A percentile compares a stretch with the other conserved stretches of the same genome.
Evolutionary conservation across 2,113 vertebrate species (phyloP).

Genomic region (Silurus meridionalis): DNA sequence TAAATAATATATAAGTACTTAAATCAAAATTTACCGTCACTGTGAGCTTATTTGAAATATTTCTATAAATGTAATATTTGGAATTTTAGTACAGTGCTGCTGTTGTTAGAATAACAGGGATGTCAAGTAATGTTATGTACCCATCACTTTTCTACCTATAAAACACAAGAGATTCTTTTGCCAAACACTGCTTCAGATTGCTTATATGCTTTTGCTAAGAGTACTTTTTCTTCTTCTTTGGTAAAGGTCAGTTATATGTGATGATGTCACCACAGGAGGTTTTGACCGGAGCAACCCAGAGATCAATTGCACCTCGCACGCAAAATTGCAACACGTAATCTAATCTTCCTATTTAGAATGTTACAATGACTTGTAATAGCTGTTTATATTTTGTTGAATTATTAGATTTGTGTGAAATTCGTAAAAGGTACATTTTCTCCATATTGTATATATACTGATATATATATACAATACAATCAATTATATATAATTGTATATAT

Average conservation of each 20-base stretch:
- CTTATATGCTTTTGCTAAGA: not conserved
- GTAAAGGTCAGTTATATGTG: conserved; percentile 88
- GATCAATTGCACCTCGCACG: conserved; percentile 86
- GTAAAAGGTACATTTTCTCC: not conserved
- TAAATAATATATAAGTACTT: no score
- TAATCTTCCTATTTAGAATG: conserved; percentile 26
- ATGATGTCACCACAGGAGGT: conserved; percentile 98
- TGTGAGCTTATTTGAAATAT: not conserved
- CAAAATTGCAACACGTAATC: conserved; percentile 90
- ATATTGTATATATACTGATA: conserved; percentile 1
- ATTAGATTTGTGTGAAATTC: not conserved
- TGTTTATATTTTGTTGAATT: not conserved
- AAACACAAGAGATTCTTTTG: not conserved
- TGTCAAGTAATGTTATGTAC: not conserved
- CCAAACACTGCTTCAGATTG: no score
- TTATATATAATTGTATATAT: not conserved
- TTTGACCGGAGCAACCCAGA: conserved; percentile 82
- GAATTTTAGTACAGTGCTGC: not conserved
- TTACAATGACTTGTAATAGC: not conserved
- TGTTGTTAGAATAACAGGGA: not conserved
- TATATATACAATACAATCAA: no score
- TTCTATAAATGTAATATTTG: not conserved
- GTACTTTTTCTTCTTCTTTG: not conserved
- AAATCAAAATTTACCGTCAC: no score
- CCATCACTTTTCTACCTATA: not conserved